A percentile compares a stretch with the other conserved stretches of the same genome.
These are phyloP conservation scores for Pemphigus obesinymphae DNA, from an alignment of 1,140 invertebrate genomes.

Conservation along the genomic window DNA sequence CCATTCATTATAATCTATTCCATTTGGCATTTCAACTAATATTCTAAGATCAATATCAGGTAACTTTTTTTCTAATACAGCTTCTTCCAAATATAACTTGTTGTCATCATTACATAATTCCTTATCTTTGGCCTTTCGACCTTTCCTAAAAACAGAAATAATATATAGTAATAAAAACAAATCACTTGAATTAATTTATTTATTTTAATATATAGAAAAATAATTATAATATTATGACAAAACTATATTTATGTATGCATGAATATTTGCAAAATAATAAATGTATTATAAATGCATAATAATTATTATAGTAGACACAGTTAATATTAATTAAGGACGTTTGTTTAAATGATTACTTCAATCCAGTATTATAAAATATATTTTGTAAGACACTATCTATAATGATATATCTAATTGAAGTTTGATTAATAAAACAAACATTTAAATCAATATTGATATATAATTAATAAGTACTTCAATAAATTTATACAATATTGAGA, in stretches of 20 bases:
- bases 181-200: neutral
- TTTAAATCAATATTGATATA: too few relatives aligned
- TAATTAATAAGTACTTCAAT: too few relatives aligned
- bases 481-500: too few relatives aligned
- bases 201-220: neutral
- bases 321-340: neutral
- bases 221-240: too few relatives aligned
- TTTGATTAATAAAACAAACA: too few relatives aligned
- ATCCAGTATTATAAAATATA: too few relatives aligned
- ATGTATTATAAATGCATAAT: neutral
- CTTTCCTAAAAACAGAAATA: slow-evolving; percentile 72
- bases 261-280: too few relatives aligned
- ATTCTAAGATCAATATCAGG: slow-evolving; percentile 87
- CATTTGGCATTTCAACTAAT: slow-evolving; percentile 86
- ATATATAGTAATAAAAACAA: slow-evolving; percentile 46
- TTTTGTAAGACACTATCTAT: too few relatives aligned
- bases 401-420: too few relatives aligned
- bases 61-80: slow-evolving; percentile 84
- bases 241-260: too few relatives aligned
- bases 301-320: neutral
- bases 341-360: too few relatives aligned
- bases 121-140: slow-evolving; percentile 85
- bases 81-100: slow-evolving; percentile 91
- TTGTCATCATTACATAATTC: slow-evolving; percentile 63
- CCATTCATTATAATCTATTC: slow-evolving; percentile 97